A percentile compares a stretch with the other conserved stretches of the same genome.
Conservation (phyloP, 2,888 invertebrate species). For the Alitta virens region DNA sequence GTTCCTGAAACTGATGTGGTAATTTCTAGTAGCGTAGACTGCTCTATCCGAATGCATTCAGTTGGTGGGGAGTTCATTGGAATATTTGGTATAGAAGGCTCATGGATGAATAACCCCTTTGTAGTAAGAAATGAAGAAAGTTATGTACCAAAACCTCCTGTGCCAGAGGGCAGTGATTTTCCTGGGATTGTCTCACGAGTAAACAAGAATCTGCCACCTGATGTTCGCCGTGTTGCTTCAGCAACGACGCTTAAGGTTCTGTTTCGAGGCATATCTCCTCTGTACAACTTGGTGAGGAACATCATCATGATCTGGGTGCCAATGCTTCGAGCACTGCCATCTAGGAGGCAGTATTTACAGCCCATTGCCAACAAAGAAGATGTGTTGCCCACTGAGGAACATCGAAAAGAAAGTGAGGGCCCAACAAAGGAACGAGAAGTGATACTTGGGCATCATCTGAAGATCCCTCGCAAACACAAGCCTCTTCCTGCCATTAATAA, state of each 20-base stretch:
- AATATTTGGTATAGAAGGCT: conserved; percentile 71
- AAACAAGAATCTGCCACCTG: conserved; percentile 66
- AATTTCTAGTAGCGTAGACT: conserved; percentile 69
- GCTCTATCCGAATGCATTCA: conserved; percentile 60
- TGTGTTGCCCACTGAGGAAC: not conserved
- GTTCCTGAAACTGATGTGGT: conserved; percentile 67
- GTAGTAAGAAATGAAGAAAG: not conserved
- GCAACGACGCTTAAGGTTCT: conserved; percentile 70
- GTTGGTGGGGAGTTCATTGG: conserved; percentile 61
- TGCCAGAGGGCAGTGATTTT: not conserved
- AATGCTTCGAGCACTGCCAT: not conserved
- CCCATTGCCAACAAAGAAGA: not conserved
- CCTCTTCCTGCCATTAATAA: conserved; percentile 2
- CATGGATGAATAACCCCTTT: conserved; percentile 61
- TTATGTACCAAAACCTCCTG: not conserved
- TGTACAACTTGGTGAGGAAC: conserved; percentile 12
- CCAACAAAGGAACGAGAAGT: not conserved
- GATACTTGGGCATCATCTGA: conserved; percentile 9
- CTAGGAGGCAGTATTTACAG: not conserved
- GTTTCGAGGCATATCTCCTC: conserved; percentile 12
- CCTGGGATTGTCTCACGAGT: too few species aligned
- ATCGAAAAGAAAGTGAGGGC: not conserved
- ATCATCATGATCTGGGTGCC: conserved; percentile 22
- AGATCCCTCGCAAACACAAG: conserved; percentile 3
- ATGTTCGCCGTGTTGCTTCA: conserved; percentile 72